These are phyloP conservation scores for Mesocentrotus franciscanus DNA, from an alignment of 53 echinoderm and acorn worm species.

Conservation along the genomic window DNA sequence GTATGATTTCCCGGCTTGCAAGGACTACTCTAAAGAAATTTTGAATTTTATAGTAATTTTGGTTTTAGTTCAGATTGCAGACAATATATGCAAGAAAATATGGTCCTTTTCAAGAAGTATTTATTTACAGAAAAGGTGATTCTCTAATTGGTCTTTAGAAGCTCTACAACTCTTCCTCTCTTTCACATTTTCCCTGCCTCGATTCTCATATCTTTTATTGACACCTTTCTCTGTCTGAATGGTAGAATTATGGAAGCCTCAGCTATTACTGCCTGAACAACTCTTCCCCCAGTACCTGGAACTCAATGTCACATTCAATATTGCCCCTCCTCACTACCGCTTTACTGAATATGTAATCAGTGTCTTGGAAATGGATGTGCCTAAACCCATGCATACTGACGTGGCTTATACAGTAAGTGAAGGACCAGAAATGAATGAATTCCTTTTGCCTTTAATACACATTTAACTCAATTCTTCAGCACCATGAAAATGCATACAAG, in stretches of 20 bases:
- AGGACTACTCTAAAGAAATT: no score
- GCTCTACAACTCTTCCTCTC: background rate
- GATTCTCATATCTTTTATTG: background rate
- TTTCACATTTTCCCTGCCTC: background rate
- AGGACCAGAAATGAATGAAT: background rate
- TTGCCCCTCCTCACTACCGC: conserved; percentile 40
- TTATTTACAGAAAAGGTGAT: background rate
- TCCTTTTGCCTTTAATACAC: background rate
- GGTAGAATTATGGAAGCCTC: conserved; percentile 37
- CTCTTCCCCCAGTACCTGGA: conserved; percentile 13
- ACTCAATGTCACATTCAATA: conserved; percentile 55
- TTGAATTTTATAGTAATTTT: no score
- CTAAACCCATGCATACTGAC: background rate
- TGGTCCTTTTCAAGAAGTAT: no score
- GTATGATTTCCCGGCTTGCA: no score
- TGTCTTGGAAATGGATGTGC: background rate
- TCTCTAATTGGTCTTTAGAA: background rate
- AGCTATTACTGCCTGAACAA: conserved; percentile 12
- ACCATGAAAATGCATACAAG: no score
- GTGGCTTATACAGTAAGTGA: background rate
- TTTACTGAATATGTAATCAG: conserved; percentile 28
- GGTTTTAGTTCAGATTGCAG: no score
- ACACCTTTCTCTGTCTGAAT: background rate
- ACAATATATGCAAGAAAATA: no score
- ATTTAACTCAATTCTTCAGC: no score